A percentile compares a stretch with the other conserved stretches of the same genome.
Evolutionary conservation across 2,797 vertebrate genomes (phyloP).

Genomic region (Enoplosus armatus): DNA sequence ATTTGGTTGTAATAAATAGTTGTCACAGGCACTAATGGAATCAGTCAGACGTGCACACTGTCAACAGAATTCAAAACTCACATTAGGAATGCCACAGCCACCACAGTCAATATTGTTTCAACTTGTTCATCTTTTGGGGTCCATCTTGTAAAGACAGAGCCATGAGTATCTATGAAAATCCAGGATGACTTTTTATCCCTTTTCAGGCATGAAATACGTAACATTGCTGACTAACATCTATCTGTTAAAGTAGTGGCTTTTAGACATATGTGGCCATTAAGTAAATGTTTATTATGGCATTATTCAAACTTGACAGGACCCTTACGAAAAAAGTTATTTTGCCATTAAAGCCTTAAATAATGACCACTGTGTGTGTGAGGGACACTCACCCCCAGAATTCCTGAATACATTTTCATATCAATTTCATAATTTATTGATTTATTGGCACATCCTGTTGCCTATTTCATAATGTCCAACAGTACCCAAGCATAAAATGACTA

Average conservation of each 20-base stretch:
- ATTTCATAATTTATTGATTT: neutral
- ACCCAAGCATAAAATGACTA: neutral
- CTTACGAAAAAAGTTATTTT: no score
- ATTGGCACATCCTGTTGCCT: neutral
- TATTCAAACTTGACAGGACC: neutral
- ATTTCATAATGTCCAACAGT: neutral
- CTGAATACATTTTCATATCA: no score
- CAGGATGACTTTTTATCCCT: neutral
- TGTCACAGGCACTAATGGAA: conserved; percentile 1
- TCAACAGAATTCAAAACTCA: neutral
- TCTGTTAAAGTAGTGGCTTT: neutral
- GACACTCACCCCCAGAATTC: no score
- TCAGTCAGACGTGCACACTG: neutral
- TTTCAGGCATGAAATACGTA: neutral
- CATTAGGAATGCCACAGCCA: neutral
- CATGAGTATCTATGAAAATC: neutral
- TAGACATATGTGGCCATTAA: neutral
- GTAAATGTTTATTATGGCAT: neutral
- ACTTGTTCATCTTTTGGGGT: neutral
- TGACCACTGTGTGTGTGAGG: no score
- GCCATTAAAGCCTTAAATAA: no score
- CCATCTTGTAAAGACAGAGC: neutral
- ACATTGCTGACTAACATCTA: neutral
- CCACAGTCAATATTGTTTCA: no score
- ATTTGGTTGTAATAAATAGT: conserved; percentile 1